These are phyloP conservation scores for Octonoba sinensis DNA, from an alignment of 2,888 invertebrate genomes.

Conservation along the genomic window DNA sequence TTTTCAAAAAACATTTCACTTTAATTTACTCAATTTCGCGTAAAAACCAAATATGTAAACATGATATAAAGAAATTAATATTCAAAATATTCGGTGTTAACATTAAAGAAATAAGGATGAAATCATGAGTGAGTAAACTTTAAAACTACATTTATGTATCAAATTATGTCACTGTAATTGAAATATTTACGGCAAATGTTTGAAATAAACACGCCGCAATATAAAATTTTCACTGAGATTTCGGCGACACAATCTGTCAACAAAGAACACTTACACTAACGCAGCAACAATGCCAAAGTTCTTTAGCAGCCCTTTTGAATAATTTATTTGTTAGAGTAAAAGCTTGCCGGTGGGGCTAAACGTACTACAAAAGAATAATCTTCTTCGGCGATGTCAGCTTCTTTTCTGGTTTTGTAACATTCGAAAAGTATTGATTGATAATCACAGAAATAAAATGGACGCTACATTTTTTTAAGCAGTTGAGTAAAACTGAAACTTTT, in stretches of 20 bases:
- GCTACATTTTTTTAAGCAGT: too few relatives aligned
- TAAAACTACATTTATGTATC: not conserved
- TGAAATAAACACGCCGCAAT: constrained; percentile 9
- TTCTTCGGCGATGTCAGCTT: not conserved
- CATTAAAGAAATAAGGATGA: too few relatives aligned
- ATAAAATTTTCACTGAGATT: constrained; percentile 34
- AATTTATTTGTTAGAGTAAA: constrained; percentile 31
- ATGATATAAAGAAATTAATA: too few relatives aligned
- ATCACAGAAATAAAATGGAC: constrained; percentile 17
- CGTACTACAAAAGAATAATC: constrained; percentile 8
- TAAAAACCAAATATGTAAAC: too few relatives aligned
- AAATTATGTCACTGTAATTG: not conserved
- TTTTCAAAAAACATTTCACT: too few relatives aligned
- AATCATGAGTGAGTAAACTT: too few relatives aligned
- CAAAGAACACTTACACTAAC: not conserved
- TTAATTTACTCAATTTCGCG: too few relatives aligned
- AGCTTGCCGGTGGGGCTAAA: constrained; percentile 14
- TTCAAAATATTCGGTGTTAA: too few relatives aligned
- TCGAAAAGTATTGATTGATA: constrained; percentile 18
- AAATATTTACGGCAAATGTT: constrained; percentile 18
- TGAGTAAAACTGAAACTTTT: too few relatives aligned
- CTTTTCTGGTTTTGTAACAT: constrained; percentile 13
- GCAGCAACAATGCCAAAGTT: constrained; percentile 1
- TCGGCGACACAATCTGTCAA: constrained; percentile 10
- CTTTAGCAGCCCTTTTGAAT: constrained; percentile 24